Percentiles rank a stretch among this genome's conserved stretches.
Evolutionary conservation across 2,797 vertebrate species (phyloP).

Genomic region (Parambassis ranga): DNA sequence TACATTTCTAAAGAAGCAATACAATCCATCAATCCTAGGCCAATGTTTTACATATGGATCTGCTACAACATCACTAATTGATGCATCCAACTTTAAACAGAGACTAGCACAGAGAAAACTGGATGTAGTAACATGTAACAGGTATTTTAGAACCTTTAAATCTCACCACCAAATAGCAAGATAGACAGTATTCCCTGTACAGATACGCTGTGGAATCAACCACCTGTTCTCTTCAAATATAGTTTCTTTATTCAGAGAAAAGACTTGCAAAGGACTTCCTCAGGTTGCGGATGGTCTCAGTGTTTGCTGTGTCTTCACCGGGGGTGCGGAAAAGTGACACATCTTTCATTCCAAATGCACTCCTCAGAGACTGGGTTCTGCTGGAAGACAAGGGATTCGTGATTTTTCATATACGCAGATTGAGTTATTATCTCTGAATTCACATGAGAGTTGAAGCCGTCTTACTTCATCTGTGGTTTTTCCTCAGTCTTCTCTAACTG

Average conservation of each 20-base stretch:
- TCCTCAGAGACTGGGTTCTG: conserved; percentile 72
- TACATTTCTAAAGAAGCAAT: no score
- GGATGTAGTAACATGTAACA: no score
- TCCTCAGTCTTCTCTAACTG: conserved; percentile 62
- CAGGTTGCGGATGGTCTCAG: conserved; percentile 83
- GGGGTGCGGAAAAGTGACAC: conserved; percentile 60
- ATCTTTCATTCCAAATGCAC: conserved; percentile 82
- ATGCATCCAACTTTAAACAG: no score
- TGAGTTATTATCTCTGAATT: not conserved
- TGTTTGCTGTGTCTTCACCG: conserved; percentile 82
- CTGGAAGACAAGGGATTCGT: conserved; percentile 67
- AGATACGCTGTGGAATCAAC: no score
- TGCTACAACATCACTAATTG: no score
- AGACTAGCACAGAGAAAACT: no score
- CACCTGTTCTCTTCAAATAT: no score
- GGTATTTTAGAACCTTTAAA: no score
- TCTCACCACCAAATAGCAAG: no score
- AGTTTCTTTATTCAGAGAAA: conserved; percentile 77
- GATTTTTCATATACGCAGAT: conserved; percentile 1
- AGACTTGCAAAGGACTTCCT: conserved; percentile 86
- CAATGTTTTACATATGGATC: no score
- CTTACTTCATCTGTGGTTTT: conserved; percentile 87
- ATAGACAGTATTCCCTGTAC: no score
- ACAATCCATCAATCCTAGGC: no score
- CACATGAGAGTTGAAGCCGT: not conserved